These are phyloP conservation scores for Charaxes varanes DNA, from an alignment of 1,140 invertebrate genomes.

Conservation along the genomic window DNA sequence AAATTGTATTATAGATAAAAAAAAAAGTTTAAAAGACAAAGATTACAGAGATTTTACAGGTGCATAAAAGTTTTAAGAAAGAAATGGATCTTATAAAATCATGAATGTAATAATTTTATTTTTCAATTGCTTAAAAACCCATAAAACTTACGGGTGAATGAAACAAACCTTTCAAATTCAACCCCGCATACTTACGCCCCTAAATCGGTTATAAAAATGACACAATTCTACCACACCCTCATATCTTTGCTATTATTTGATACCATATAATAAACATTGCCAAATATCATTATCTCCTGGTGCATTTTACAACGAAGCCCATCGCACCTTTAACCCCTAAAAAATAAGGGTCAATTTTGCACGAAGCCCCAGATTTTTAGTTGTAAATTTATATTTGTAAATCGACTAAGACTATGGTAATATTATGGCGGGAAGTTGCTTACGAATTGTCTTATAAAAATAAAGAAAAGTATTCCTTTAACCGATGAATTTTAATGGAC, in stretches of 20 bases:
- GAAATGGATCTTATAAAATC: too few relatives aligned
- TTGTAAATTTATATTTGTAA: conserved; percentile 18
- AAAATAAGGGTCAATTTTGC: conserved; percentile 4
- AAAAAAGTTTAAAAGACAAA: too few relatives aligned
- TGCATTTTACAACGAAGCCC: too few relatives aligned
- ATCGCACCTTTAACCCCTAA: conserved; percentile 2
- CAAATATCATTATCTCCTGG: too few relatives aligned
- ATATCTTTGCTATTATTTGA: conserved; percentile 44
- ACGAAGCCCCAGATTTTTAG: not conserved
- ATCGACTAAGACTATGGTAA: conserved; percentile 52
- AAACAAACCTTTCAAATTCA: conserved; percentile 27
- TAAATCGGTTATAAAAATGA: conserved; percentile 49
- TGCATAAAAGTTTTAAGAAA: too few relatives aligned
- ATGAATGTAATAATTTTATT: too few relatives aligned
- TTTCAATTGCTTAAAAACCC: too few relatives aligned
- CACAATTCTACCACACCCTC: conserved; percentile 41
- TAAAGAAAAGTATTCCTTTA: conserved; percentile 26
- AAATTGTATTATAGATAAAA: too few relatives aligned
- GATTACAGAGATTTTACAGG: too few relatives aligned
- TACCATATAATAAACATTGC: conserved; percentile 35
- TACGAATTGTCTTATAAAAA: conserved; percentile 67
- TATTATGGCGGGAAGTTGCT: conserved; percentile 64
- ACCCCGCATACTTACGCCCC: conserved; percentile 32
- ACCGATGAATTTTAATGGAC: conserved; percentile 55
- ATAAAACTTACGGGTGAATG: too few relatives aligned